A percentile compares a stretch with the other conserved stretches of the same genome.
Evolutionary conservation across 2,113 vertebrate species (phyloP).

Genomic region (Murina feae): DNA sequence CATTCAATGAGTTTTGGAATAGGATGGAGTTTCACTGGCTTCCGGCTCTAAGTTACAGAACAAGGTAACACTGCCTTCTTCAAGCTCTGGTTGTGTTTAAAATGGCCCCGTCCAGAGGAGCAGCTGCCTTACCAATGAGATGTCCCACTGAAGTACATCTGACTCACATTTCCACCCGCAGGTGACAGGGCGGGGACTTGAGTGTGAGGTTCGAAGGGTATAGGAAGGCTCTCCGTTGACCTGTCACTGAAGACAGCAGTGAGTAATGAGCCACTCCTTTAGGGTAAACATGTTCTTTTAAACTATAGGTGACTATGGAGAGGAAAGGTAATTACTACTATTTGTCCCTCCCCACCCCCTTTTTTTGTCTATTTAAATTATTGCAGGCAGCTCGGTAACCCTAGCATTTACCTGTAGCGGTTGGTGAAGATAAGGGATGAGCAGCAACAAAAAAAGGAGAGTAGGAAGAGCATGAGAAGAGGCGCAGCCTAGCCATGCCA

Average conservation of each 20-base stretch:
- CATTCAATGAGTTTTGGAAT: neutral
- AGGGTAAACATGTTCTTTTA: neutral
- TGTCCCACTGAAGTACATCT: neutral
- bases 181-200: neutral
- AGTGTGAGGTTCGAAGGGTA: neutral
- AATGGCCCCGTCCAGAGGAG: too few species aligned
- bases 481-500: accelerated
- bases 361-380: neutral
- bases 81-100: neutral
- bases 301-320: neutral
- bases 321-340: neutral
- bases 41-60: neutral
- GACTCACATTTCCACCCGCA: neutral
- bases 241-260: neutral
- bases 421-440: neutral
- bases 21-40: neutral
- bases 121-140: neutral
- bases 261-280: neutral
- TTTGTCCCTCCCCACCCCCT: too few species aligned
- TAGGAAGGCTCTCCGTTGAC: neutral
- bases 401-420: accelerated
- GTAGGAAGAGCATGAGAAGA: neutral
- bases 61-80: neutral
- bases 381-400: neutral
- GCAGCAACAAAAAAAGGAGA: neutral